Conservation (phyloP, 2,888 invertebrate species). For the Melanostoma scalare region DNA sequence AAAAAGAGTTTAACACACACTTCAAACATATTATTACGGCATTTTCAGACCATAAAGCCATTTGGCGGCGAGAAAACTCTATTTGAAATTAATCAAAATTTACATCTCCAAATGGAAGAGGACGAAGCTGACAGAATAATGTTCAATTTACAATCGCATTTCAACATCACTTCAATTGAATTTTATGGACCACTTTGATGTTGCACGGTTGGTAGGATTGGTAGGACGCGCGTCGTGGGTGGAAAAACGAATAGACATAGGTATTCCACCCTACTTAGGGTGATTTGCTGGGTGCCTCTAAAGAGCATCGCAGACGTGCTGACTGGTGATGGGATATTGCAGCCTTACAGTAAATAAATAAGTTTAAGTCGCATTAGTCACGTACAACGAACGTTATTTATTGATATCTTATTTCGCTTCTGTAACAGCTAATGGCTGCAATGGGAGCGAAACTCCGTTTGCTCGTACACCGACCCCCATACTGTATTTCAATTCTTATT, state of each 20-base stretch:
- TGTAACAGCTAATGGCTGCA: slow-evolving; percentile 45
- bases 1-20: slow-evolving; percentile 26
- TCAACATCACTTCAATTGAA: slow-evolving; percentile 67
- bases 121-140: slow-evolving; percentile 44
- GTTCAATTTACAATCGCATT: slow-evolving; percentile 69
- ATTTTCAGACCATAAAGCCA: slow-evolving; percentile 43
- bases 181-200: slow-evolving; percentile 64
- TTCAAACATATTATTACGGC: slow-evolving; percentile 8
- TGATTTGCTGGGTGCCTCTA: background rate
- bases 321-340: background rate
- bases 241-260: background rate
- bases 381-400: slow-evolving; percentile 60
- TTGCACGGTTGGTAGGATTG: background rate
- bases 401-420: slow-evolving; percentile 32
- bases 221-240: background rate
- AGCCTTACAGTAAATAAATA: slow-evolving; percentile 51
- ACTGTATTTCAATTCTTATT: too few relatives aligned
- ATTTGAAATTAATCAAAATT: slow-evolving; percentile 72
- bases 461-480: too few relatives aligned
- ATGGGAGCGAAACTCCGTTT: too few relatives aligned
- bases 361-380: slow-evolving; percentile 60
- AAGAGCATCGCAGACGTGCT: background rate
- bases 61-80: slow-evolving; percentile 47
- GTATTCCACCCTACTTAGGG: background rate
- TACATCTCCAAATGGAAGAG: slow-evolving; percentile 64